phyloP scores from a whole-genome alignment of 2,113 vertebrate species.

The Anarhynchus alexandrinus region DNA sequence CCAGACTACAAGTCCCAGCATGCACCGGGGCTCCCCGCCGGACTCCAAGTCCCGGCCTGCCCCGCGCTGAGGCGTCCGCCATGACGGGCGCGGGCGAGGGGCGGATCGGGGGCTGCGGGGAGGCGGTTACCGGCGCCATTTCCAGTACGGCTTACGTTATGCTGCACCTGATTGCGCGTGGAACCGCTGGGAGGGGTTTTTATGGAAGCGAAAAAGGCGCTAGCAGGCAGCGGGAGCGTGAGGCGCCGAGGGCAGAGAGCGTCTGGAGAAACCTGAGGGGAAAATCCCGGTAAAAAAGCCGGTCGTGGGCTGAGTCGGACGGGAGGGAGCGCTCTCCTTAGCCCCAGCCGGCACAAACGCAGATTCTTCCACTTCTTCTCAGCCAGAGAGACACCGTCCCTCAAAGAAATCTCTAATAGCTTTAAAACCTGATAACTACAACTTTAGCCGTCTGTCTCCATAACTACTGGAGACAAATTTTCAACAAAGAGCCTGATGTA shows the following conservation, averaged over 20 bases:
- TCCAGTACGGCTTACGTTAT: rapidly evolving
- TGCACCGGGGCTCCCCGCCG: rapidly evolving
- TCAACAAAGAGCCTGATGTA: not conserved
- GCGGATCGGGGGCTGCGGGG: not conserved
- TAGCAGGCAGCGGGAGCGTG: not conserved
- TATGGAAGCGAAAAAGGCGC: no score
- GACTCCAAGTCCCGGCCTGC: not conserved
- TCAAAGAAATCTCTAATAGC: rapidly evolving
- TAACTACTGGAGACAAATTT: no score
- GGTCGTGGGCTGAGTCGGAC: not conserved
- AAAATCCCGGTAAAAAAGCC: not conserved
- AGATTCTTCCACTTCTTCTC: rapidly evolving
- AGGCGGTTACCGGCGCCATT: rapidly evolving
- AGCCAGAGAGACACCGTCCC: not conserved
- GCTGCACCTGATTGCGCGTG: rapidly evolving
- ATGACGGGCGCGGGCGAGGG: not conserved
- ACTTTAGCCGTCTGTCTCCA: rapidly evolving
- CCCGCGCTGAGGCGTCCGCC: not conserved
- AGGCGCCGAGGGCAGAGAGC: not conserved
- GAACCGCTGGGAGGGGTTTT: no score
- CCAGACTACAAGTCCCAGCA: not conserved
- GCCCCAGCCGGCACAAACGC: no score
- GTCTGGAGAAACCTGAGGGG: not conserved
- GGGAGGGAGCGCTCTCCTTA: not conserved
- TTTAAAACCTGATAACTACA: rapidly evolving